phyloP scores from a whole-genome alignment of 2,113 vertebrate species.

The Willisornis vidua region DNA sequence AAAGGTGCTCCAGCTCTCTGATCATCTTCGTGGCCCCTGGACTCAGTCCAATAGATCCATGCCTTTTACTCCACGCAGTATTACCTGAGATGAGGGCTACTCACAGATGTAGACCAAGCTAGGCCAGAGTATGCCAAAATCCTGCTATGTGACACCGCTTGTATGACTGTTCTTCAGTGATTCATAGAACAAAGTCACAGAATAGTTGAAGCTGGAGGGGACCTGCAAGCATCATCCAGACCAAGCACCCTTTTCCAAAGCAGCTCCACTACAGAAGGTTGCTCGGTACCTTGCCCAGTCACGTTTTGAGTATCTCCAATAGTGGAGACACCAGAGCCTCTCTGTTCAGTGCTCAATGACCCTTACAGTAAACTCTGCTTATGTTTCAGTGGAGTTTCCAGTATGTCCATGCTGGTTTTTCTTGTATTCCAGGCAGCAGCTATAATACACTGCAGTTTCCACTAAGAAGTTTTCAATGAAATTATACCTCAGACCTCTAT shows the following conservation, averaged over 20 bases:
- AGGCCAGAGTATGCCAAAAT: background rate
- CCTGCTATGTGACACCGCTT: background rate
- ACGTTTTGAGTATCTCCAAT: background rate
- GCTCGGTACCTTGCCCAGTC: background rate
- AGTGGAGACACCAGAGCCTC: background rate
- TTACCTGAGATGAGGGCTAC: background rate
- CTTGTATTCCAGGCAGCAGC: background rate
- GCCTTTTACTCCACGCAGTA: background rate
- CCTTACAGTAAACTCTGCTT: background rate
- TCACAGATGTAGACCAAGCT: background rate
- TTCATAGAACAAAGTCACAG: background rate
- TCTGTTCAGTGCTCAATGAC: background rate
- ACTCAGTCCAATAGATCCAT: background rate
- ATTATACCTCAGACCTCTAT: background rate
- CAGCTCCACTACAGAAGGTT: background rate
- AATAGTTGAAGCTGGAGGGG: background rate
- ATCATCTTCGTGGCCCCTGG: background rate
- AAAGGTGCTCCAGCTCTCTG: background rate
- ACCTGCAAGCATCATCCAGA: background rate
- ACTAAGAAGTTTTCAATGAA: background rate
- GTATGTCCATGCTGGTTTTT: background rate
- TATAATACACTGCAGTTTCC: background rate
- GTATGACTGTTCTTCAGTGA: background rate
- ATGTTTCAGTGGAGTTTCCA: background rate
- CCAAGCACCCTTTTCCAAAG: background rate